phyloP scores from a whole-genome alignment of 2,888 invertebrate genomes.

The Ptychoptera contaminata region DNA sequence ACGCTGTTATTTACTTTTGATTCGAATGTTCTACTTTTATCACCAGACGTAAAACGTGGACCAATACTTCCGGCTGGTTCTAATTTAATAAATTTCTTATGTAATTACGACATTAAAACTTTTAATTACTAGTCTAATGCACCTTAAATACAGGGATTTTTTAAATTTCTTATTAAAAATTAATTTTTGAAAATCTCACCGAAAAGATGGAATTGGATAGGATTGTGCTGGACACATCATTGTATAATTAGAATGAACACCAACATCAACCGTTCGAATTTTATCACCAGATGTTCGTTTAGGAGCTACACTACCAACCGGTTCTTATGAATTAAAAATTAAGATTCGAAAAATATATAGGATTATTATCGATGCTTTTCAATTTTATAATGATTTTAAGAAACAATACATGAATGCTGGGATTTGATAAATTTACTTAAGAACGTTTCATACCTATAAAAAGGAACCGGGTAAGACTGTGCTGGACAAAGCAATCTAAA shows the following conservation, averaged over 20 bases:
- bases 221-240: conserved; percentile 61
- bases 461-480: conserved; percentile 55
- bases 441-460: conserved; percentile 43
- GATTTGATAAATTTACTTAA: too few species aligned
- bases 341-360: not conserved
- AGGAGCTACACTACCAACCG: conserved; percentile 38
- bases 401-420: too few species aligned
- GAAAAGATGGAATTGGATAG: conserved; percentile 41
- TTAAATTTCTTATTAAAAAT: too few species aligned
- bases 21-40: conserved; percentile 30
- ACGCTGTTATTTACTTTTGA: conserved; percentile 30
- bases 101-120: not conserved
- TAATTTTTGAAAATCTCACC: conserved; percentile 25
- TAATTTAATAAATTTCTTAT: conserved; percentile 17
- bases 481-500: conserved; percentile 55
- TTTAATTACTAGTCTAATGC: conserved; percentile 19
- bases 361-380: not conserved
- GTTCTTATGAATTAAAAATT: conserved; percentile 21
- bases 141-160: conserved; percentile 15
- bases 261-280: conserved; percentile 23
- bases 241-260: conserved; percentile 31
- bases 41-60: conserved; percentile 53
- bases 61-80: conserved; percentile 35
- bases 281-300: conserved; percentile 37
- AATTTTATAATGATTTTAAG: not conserved